phyloP scores from a whole-genome alignment of 1,140 invertebrate genomes.

The Zaprionus davidi region DNA sequence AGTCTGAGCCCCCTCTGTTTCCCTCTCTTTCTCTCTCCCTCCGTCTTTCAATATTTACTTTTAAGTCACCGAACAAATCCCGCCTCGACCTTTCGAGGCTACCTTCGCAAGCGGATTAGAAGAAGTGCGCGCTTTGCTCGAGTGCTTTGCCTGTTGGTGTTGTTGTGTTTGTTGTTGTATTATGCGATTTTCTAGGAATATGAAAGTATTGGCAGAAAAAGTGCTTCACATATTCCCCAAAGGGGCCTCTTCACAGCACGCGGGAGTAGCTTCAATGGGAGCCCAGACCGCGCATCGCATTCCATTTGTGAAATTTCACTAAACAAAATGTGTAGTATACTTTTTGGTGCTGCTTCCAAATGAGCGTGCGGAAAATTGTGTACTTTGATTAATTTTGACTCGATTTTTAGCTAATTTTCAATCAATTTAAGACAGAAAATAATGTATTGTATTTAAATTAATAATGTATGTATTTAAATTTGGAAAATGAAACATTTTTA shows the following conservation, averaged over 20 bases:
- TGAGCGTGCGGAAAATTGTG: neutral
- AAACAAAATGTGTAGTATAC: constrained; percentile 5
- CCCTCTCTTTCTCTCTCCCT: neutral
- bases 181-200: constrained; percentile 6
- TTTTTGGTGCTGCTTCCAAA: neutral
- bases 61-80: neutral
- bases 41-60: neutral
- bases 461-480: too few relatives aligned
- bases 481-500: too few relatives aligned
- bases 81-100: constrained; percentile 1
- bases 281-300: too few relatives aligned
- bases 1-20: neutral
- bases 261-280: too few relatives aligned
- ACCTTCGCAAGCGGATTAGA: neutral
- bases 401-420: neutral
- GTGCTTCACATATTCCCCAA: neutral
- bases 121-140: neutral
- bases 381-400: neutral
- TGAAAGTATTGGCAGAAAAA: neutral
- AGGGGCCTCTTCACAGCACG: neutral
- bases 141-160: neutral
- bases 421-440: neutral
- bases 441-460: too few relatives aligned
- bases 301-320: neutral
- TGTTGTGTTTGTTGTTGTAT: neutral